A percentile compares a stretch with the other conserved stretches of the same genome.
phyloP scores from a whole-genome alignment of 2,113 vertebrate species.

The Balaenoptera acutorostrata region DNA sequence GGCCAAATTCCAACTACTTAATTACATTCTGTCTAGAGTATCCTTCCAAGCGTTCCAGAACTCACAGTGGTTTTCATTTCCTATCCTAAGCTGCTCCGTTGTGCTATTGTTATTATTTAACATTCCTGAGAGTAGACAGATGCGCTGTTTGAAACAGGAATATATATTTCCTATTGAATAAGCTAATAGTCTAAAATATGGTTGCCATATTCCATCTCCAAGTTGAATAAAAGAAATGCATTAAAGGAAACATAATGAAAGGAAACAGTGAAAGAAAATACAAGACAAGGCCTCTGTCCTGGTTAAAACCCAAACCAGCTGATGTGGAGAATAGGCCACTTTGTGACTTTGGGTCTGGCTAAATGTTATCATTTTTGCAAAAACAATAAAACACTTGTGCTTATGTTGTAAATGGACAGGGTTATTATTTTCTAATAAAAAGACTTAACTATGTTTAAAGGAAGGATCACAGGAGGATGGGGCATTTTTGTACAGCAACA shows the following conservation, averaged over 20 bases:
- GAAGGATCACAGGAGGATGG: slow-evolving; percentile 4
- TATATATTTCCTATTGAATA: slow-evolving; percentile 50
- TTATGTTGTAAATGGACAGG: neutral
- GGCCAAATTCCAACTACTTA: slow-evolving; percentile 57
- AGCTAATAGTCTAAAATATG: slow-evolving; percentile 56
- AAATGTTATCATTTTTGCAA: neutral
- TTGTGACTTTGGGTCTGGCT: slow-evolving; percentile 32
- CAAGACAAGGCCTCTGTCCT: slow-evolving; percentile 50
- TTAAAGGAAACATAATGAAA: slow-evolving; percentile 62
- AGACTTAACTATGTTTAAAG: slow-evolving; percentile 35
- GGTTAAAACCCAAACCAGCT: slow-evolving; percentile 40
- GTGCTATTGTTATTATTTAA: slow-evolving; percentile 59
- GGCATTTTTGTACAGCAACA: neutral
- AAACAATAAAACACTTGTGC: slow-evolving; percentile 39
- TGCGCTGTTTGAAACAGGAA: slow-evolving; percentile 47
- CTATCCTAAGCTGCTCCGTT: slow-evolving; percentile 37
- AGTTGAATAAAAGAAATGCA: slow-evolving; percentile 39
- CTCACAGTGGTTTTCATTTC: slow-evolving; percentile 67
- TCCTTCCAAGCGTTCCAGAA: slow-evolving; percentile 52
- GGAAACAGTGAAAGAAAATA: slow-evolving; percentile 63
- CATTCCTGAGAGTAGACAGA: slow-evolving; percentile 67
- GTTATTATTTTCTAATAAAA: slow-evolving; percentile 45
- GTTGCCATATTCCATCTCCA: slow-evolving; percentile 54
- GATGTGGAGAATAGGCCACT: neutral
- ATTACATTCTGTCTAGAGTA: slow-evolving; percentile 53